Base-by-base conservation (phyloP, 2,888 invertebrate species). In the Acleris cristana region DNA sequence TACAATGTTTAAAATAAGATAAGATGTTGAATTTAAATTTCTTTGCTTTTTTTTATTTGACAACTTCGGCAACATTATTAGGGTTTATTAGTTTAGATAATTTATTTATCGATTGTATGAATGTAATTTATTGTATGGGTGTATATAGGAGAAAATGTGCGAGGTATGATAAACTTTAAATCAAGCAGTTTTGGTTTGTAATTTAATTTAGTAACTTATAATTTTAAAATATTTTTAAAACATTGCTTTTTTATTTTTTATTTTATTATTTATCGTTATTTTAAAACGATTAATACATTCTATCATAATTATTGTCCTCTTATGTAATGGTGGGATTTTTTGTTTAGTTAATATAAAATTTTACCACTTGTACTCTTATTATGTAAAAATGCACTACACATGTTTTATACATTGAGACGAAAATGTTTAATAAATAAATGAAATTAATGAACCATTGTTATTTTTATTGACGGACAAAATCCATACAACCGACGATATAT, bases 101-200 rank as follows among this genome's bases (percentile, higher is more conserved):
- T 60, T 68, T 73, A 69, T 65, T 76, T 74, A 54, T 62, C 67
- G 69, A 57, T 56, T 53, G 84, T 72, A 68, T 82, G 83, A 75
- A 73, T 82, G 87, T 87, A 85, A 87, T 80, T 88, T 87, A 86
- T 85, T 78, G 76, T 72, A 67, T 71, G 76, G 62, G 61, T 71
- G 76, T 71, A 67, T 72, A 68, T 54, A 60, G 26, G 16, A 16
- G 21, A 10, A 30, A 26, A 18, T 71, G 69, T 58, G 34, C 71
- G 66, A 57, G 70, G 70, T 54, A 65, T 58, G 59, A 58, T 72
- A 30, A 56, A 52, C 52, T 64, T 34, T 34, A 34, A 34, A 34
- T 34, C 1, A 34, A 34, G 1, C 10, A 3, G 0, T 12, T 34
- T 34, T 34, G 12, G 34, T 34, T 34, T 34, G 10, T 12, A 34